Evolutionary conservation across 2,888 invertebrate genomes (phyloP), one percentile per base, ranked within the genome.

Genomic region (Tinea trinotella): DNA sequence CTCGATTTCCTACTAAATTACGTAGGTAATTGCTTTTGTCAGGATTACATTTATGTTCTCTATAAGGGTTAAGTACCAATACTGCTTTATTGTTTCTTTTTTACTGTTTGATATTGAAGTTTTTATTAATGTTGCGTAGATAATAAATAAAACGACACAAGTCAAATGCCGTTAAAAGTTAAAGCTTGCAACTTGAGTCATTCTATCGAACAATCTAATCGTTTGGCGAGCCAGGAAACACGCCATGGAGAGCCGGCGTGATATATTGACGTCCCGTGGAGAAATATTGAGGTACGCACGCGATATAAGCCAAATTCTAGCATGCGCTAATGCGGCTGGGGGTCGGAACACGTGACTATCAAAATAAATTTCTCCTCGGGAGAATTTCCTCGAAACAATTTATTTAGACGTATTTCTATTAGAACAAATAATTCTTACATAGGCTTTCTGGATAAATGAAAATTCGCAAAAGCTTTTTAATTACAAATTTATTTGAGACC

Each of bases 221-320:
- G 59, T 35, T n/a, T 40, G 67, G 66, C 65, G 64, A 72, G 67
- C 71, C 70, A 70, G 69, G 68, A 71, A 68, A 66, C 67, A 65
- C 67, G 70, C 70, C 74, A 74, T 75, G 69, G 71, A 71, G 74
- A 76, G 75, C 67, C 64, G 66, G 63, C 64, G 73, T 80, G 81
- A 83, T 82, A 79, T 78, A 80, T 82, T 61, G 74, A 62, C 66
- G 66, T 65, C 71, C 74, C 68, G 65, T 65, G 61, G 67, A 76
- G 73, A 80, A 74, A 76, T 78, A 80, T 74, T 64, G 68, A 66
- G 62, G 63, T 65, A 63, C 65, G 66, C 71, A 72, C 68, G 66
- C 68, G 64, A 69, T 70, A 64, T 70, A 69, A 67, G 67, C 50
- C 50, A 24, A 50, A 22, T 50, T 50, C 24, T 50, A 18, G 13